Evolutionary conservation across 2,797 vertebrate genomes (phyloP).

Genomic region (Tangara arthus): DNA sequence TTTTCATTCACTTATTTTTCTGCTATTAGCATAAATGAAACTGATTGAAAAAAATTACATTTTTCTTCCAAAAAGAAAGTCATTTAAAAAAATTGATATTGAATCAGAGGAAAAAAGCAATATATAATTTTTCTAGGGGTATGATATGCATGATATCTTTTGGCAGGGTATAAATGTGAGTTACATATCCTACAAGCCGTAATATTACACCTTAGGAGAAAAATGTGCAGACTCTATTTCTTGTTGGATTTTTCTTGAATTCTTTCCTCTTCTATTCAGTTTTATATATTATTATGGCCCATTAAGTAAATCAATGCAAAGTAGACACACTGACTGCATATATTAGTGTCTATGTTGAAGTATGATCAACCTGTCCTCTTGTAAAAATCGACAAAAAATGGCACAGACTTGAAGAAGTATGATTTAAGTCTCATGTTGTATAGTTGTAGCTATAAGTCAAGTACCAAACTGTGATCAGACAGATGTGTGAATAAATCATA

Average conservation of each 20-base stretch:
- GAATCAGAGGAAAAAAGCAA: background rate
- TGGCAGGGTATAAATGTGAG: background rate
- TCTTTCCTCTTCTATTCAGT: background rate
- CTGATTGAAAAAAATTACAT: background rate
- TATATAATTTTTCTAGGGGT: background rate
- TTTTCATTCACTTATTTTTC: conserved; percentile 9
- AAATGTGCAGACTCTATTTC: background rate
- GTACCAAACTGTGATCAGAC: background rate
- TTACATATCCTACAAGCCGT: background rate
- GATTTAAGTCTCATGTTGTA: conserved; percentile 5
- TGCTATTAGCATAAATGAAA: background rate
- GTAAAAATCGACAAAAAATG: background rate
- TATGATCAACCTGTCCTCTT: background rate
- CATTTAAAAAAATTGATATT: background rate
- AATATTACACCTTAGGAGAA: background rate
- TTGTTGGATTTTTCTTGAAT: background rate
- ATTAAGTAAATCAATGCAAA: background rate
- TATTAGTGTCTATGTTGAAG: background rate
- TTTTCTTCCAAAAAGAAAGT: background rate
- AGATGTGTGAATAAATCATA: conserved; percentile 30
- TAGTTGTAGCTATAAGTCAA: background rate
- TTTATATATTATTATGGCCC: background rate
- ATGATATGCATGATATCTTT: background rate
- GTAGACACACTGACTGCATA: background rate
- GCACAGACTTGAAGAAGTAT: background rate